Base-by-base conservation (phyloP, 2,888 invertebrate genomes). In the Hemicrepidius hirtus region DNA sequence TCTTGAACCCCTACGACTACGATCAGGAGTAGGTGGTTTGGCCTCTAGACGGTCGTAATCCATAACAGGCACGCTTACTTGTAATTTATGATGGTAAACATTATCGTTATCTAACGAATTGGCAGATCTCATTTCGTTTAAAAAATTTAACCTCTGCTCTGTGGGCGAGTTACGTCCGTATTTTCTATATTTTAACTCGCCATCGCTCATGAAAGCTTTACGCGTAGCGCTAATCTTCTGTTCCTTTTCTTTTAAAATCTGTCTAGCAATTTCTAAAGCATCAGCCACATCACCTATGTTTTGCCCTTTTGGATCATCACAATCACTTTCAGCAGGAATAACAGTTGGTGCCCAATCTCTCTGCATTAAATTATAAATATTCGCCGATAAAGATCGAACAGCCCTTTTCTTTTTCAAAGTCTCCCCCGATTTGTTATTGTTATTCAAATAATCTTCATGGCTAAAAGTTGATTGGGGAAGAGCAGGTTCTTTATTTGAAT, bases 361-460 rank as follows among this genome's bases (percentile, higher is more conserved):
- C 12, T 69, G 72, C 71, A 95, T 92, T 81, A 95, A 88, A 74
- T 92, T 92, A 72, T 94, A 94, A 75, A 96, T 92, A 84, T 96
- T 96, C 0, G 95, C 96, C 0, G 96, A 96, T 59, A 95, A 87
- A 1, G 95, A 95, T 75, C 95, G 88, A 0, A 94, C 93, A 0
- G 95, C 95, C 71, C 95, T 90, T 82, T 94, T 94, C 85, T 94
- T 95, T 83, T 91, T 92, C 57, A 91, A 81, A 46, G 87, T 89
- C 71, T 85, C 73, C 21, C 49, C 55, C 18, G 40, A 0, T 64
- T 85, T 85, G 78, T 88, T 88, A 74, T 89, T 89, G 79, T 89
- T 88, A 76, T 88, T 85, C 50, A 86, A 87, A 77, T 84, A 87
- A 78, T 88, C 88, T 21, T 89, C 90, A 49, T 88, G 87, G 6